Evolutionary conservation across 1,140 invertebrate genomes (phyloP), one percentile per base, ranked within the genome.

Genomic region (Drosophila obscura): DNA sequence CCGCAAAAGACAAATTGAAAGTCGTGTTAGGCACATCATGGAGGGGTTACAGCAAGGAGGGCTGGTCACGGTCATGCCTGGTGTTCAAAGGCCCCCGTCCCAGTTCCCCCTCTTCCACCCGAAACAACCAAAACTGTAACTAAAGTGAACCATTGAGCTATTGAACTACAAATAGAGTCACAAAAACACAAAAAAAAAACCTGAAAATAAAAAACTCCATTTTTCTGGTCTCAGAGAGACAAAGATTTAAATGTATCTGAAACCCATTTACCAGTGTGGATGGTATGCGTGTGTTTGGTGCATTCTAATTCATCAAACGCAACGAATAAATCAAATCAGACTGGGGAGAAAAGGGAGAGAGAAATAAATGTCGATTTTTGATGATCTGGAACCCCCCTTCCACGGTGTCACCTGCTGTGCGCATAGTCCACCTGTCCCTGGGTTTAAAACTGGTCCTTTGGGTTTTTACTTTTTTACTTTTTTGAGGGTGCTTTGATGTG

Each of bases 291-390:
- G 48, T 48, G 53, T 57, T 68, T 39, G 35, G 53, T 51, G 68
- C 48, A 59, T 72, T 75, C 64, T 66, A 65, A 78, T 83, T 78
- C 61, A 67, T 82, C 71, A 79, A 68, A 51, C 45, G 35, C 53
- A 39, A 26, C 63, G 51, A 44, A 82, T 83, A 84, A 83, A 83
- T 83, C 75, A 83, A 79, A 63, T 31, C 5, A 2, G n/a, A 35
- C 41, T 13, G 44, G 13, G 9, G 9, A 7, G 26, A 28, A 28
- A 28, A 28, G 7, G 31, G 43, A 65, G 39, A 43, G 51, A 35
- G 64, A 41, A 58, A 55, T 61, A 72, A 73, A 72, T 46, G 41
- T 61, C 9, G 43, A 46, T 22, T 61, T 64, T 58, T 63, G 58
- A 73, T 63, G 65, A 72, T 53, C 62, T 71, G 46, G n/a, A 59